phyloP scores from a whole-genome alignment of 37 sponge, comb jelly and placozoan genomes.

The Oopsacas minuta region DNA sequence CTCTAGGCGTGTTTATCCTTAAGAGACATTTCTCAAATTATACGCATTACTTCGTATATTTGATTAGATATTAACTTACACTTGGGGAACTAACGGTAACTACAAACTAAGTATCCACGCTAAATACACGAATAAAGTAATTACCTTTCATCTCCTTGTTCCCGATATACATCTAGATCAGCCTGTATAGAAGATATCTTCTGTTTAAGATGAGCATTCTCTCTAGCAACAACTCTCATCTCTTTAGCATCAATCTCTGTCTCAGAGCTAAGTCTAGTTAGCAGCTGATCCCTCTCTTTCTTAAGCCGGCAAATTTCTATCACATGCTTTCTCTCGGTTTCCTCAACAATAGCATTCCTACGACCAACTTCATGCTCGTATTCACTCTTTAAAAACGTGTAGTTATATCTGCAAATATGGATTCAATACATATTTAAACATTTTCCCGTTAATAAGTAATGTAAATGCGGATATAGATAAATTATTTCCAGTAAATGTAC shows the following conservation, averaged over 20 bases:
- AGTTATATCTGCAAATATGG: not conserved
- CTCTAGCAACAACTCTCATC: not conserved
- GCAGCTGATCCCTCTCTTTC: not conserved
- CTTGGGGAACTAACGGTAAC: too few relatives aligned
- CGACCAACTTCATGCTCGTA: not conserved
- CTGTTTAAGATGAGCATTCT: slow-evolving; percentile 2
- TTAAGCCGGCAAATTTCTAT: not conserved
- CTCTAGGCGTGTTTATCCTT: too few relatives aligned
- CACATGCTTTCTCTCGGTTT: slow-evolving; percentile 10
- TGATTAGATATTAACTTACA: too few relatives aligned
- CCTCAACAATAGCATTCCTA: slow-evolving; percentile 4
- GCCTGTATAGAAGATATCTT: not conserved
- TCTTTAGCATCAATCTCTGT: not conserved
- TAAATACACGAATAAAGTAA: too few relatives aligned
- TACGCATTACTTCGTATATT: too few relatives aligned
- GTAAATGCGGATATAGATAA: not conserved
- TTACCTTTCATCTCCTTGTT: slow-evolving; percentile 1
- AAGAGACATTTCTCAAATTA: too few relatives aligned
- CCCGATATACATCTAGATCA: not conserved
- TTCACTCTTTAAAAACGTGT: not conserved
- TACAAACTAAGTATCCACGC: too few relatives aligned
- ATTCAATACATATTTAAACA: not conserved
- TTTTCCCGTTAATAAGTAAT: not conserved
- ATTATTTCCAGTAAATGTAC: too few relatives aligned
- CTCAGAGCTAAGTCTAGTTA: not conserved